Base-by-base conservation (phyloP, 2,113 vertebrate genomes). In the Brienomyrus brachyistius region DNA sequence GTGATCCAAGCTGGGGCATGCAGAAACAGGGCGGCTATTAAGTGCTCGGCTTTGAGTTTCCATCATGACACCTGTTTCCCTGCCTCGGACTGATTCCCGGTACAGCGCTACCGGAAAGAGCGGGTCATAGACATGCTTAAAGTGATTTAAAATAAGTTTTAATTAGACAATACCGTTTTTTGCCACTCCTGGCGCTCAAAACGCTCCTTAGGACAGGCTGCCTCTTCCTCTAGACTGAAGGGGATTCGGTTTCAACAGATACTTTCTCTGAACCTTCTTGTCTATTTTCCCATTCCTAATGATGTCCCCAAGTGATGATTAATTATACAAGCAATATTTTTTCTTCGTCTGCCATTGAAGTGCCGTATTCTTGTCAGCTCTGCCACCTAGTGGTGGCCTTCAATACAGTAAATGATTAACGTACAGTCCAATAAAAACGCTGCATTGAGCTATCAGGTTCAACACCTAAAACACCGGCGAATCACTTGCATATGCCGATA, bases 371-470 rank as follows among this genome's bases (percentile, higher is more conserved):
- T 40, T 80, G 13, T 80, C 74, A 40, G 74, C 74, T 43, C 35
- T 80, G 74, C 74, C 74, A 80, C 74, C 74, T 80, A 80, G 74
- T 80, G 74, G 74, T 80, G 35, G 74, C 15, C 74, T 17, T 80
- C 35, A 40, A 19, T 35, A 35, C 35, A 35, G 35, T 80, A 19
- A 77, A 6, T 15, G 27, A 31, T 6, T 35, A 80, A 19, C 74
- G 74, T 35, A 43, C 74, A 19, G 74, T 40, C 31, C 11, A 35
- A 40, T 77, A 17, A 77, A 77, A 77, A 40, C 1, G 59, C 35
- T 40, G 74, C 74, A 43, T 80, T 40, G 35, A 17, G 13, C 70
- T 77, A 7, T 77, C 5, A 40, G 74, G 40, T 35, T 6, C 17
- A 80, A 43, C 74, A 80, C 74, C 74, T 80, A 80, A 40, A 40